Conservation (phyloP, 2,113 vertebrate genomes). For the Phodopus roborovskii region DNA sequence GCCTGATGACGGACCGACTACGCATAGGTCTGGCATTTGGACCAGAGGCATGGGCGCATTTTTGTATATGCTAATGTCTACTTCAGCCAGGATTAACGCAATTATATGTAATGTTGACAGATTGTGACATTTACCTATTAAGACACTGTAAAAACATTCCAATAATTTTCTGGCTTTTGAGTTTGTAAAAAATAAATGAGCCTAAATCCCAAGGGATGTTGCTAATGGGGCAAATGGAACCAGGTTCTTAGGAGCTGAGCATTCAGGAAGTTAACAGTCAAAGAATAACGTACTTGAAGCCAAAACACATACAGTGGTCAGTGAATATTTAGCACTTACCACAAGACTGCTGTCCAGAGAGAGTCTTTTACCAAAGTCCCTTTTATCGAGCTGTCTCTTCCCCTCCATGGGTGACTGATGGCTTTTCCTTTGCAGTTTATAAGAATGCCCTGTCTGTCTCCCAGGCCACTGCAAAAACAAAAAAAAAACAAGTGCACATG, state of each 20-base stretch:
- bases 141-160: slow-evolving; percentile 74
- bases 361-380: slow-evolving; percentile 89
- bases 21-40: slow-evolving; percentile 46
- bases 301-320: slow-evolving; percentile 78
- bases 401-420: slow-evolving; percentile 86
- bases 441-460: slow-evolving; percentile 78
- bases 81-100: slow-evolving; percentile 73
- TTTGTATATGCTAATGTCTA: slow-evolving; percentile 57
- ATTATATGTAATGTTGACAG: slow-evolving; percentile 77
- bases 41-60: slow-evolving; percentile 54
- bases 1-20: neutral
- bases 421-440: slow-evolving; percentile 81
- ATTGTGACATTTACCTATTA: slow-evolving; percentile 76
- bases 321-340: slow-evolving; percentile 89
- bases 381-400: slow-evolving; percentile 88
- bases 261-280: slow-evolving; percentile 69
- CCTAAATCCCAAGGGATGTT: slow-evolving; percentile 43
- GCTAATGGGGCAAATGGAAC: slow-evolving; percentile 69
- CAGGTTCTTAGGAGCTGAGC: slow-evolving; percentile 33
- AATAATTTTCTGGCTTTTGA: slow-evolving; percentile 68
- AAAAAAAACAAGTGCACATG: slow-evolving; percentile 55
- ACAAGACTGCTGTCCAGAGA: slow-evolving; percentile 90
- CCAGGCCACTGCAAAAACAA: slow-evolving; percentile 77
- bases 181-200: slow-evolving; percentile 76
- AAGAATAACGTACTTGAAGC: slow-evolving; percentile 73